Conservation (phyloP, 1,140 invertebrate species). For the Tetramorium simillimum region DNA sequence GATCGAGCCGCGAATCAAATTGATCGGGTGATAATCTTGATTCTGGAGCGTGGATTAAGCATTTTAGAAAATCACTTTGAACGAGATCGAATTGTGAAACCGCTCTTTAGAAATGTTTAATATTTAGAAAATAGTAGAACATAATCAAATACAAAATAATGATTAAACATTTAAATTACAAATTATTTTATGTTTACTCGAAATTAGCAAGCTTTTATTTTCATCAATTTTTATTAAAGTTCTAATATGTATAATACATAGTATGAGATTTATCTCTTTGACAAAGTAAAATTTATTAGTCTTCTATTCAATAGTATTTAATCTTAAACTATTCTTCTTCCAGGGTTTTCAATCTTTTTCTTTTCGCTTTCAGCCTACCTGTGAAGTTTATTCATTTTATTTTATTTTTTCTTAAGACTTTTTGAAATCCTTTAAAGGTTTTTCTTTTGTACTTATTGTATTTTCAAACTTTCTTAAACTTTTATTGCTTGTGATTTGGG, state of each 20-base stretch:
- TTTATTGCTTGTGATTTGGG: not conserved
- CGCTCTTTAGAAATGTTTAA: not conserved
- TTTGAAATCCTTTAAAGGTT: not conserved
- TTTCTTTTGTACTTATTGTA: not conserved
- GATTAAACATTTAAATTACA: not conserved
- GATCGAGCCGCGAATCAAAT: not conserved
- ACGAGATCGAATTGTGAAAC: not conserved
- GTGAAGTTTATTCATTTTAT: not conserved
- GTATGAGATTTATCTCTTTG: conserved; percentile 10
- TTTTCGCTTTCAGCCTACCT: not conserved
- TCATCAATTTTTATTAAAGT: conserved; percentile 73
- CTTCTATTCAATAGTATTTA: not conserved
- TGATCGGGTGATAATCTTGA: conserved; percentile 7
- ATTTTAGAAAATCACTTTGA: not conserved
- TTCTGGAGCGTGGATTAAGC: not conserved
- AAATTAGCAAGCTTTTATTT: conserved; percentile 53
- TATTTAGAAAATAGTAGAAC: not conserved
- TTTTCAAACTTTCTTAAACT: not conserved
- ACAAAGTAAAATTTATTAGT: conserved; percentile 23
- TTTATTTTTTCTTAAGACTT: not conserved
- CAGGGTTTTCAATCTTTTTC: not conserved
- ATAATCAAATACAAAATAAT: not conserved
- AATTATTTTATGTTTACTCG: conserved; percentile 36
- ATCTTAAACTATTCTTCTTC: not conserved
- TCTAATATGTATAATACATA: conserved; percentile 56